Conservation (phyloP, 2,113 vertebrate genomes). For the Myiopsitta monachus region DNA sequence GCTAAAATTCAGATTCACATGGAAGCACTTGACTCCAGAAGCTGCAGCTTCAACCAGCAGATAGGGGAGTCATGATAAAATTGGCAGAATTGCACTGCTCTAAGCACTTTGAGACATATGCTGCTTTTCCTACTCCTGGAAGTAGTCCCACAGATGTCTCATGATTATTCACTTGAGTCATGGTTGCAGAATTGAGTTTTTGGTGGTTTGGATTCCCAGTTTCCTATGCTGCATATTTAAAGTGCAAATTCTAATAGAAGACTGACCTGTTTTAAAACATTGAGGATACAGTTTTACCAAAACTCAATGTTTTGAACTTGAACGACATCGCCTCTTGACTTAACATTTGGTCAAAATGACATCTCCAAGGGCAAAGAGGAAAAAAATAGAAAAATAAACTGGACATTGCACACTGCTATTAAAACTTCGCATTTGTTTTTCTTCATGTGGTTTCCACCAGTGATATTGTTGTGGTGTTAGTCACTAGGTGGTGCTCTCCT, state of each 20-base stretch:
- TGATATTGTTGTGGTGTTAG: not conserved
- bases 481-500: constrained; percentile 32
- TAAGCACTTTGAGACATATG: constrained; percentile 49
- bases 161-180: constrained; percentile 55
- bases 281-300: not conserved
- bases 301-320: not conserved
- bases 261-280: not conserved
- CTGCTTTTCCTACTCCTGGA: constrained; percentile 47
- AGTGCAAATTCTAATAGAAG: not conserved
- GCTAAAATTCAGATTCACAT: not conserved
- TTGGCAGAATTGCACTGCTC: constrained; percentile 11
- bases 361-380: not conserved
- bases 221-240: not conserved
- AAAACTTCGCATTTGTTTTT: accelerated
- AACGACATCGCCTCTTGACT: not conserved
- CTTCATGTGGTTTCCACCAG: not conserved
- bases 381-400: accelerated
- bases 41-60: not conserved
- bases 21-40: not conserved
- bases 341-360: accelerated
- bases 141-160: constrained; percentile 48
- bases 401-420: accelerated
- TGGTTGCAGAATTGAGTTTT: not conserved
- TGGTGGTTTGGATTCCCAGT: not conserved
- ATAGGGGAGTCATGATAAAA: not conserved